Evolutionary conservation across 2,888 invertebrate species (phyloP).

Genomic region (Cordilura impudica): DNA sequence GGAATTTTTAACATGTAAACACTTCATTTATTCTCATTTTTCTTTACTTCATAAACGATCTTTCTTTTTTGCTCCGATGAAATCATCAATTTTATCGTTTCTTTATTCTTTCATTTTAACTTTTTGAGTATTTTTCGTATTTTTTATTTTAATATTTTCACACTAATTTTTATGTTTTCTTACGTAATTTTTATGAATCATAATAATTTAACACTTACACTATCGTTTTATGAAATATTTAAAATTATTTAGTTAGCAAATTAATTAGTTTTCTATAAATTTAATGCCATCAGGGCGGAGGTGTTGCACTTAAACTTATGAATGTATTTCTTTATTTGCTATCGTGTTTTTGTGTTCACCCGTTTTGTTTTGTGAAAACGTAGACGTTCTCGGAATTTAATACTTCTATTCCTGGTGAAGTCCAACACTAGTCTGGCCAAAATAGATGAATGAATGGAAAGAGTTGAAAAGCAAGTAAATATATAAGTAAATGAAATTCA

Average conservation of each 20-base stretch:
- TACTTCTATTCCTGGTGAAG: slow-evolving; percentile 43
- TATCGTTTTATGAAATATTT: slow-evolving; percentile 61
- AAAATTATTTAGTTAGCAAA: slow-evolving; percentile 58
- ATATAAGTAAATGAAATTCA: slow-evolving; percentile 1
- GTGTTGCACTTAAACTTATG: slow-evolving; percentile 47
- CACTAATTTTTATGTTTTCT: slow-evolving; percentile 64
- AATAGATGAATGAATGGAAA: slow-evolving; percentile 46
- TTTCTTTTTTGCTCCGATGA: slow-evolving; percentile 43
- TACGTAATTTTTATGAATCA: slow-evolving; percentile 70
- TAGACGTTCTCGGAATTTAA: slow-evolving; percentile 18
- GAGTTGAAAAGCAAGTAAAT: slow-evolving; percentile 22
- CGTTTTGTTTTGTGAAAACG: slow-evolving; percentile 34
- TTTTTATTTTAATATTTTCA: slow-evolving; percentile 43
- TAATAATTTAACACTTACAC: slow-evolving; percentile 69
- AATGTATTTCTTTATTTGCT: slow-evolving; percentile 34
- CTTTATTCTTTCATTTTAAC: slow-evolving; percentile 8
- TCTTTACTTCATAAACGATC: slow-evolving; percentile 19
- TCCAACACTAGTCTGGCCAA: slow-evolving; percentile 50
- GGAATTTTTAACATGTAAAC: neutral
- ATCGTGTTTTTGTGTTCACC: slow-evolving; percentile 43
- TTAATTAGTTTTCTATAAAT: slow-evolving; percentile 67
- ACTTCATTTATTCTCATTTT: too few relatives aligned
- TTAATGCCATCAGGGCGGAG: slow-evolving; percentile 75
- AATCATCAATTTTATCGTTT: slow-evolving; percentile 33
- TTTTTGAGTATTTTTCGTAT: slow-evolving; percentile 4